A percentile compares a stretch with the other conserved stretches of the same genome.
Evolutionary conservation across 1,140 invertebrate species (phyloP).

Genomic region (Drosophila kepulauana): DNA sequence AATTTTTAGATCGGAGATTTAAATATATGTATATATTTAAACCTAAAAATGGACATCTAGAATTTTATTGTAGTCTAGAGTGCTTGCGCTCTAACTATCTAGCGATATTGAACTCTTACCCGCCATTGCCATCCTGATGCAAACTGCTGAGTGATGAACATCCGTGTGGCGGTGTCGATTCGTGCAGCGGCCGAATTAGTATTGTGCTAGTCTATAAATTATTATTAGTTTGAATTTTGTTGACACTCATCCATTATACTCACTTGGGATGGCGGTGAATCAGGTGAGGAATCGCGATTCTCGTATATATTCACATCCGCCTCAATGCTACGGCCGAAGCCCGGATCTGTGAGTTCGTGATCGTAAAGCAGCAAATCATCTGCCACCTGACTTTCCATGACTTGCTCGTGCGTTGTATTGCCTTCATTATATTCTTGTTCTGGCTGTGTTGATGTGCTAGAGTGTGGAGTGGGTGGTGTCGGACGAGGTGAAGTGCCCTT

Average conservation of each 20-base stretch:
- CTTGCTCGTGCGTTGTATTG: slow-evolving; percentile 74
- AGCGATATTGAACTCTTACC: slow-evolving; percentile 50
- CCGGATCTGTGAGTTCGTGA: slow-evolving; percentile 51
- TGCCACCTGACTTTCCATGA: slow-evolving; percentile 77
- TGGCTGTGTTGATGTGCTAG: slow-evolving; percentile 80
- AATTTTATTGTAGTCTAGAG: too few relatives aligned
- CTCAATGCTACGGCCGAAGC: slow-evolving; percentile 68
- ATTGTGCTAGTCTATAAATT: slow-evolving; percentile 80
- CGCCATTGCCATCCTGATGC: slow-evolving; percentile 72
- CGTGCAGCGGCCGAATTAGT: slow-evolving; percentile 80
- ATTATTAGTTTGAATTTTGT: neutral
- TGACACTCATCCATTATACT: neutral
- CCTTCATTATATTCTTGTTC: slow-evolving; percentile 62
- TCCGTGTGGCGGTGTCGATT: slow-evolving; percentile 76
- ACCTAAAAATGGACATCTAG: too few relatives aligned
- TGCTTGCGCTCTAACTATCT: too few relatives aligned
- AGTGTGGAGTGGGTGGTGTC: slow-evolving; percentile 83
- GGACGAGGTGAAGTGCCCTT: slow-evolving; percentile 83
- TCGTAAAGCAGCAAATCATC: slow-evolving; percentile 77
- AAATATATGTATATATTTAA: too few relatives aligned
- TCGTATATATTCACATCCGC: slow-evolving; percentile 82
- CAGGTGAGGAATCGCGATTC: slow-evolving; percentile 79
- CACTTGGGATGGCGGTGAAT: slow-evolving; percentile 83
- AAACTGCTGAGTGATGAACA: slow-evolving; percentile 76
- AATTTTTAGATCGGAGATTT: too few relatives aligned